Evolutionary conservation across 1,140 invertebrate species (phyloP), one percentile per base, ranked within the genome.

Genomic region (Drosophila bocqueti): DNA sequence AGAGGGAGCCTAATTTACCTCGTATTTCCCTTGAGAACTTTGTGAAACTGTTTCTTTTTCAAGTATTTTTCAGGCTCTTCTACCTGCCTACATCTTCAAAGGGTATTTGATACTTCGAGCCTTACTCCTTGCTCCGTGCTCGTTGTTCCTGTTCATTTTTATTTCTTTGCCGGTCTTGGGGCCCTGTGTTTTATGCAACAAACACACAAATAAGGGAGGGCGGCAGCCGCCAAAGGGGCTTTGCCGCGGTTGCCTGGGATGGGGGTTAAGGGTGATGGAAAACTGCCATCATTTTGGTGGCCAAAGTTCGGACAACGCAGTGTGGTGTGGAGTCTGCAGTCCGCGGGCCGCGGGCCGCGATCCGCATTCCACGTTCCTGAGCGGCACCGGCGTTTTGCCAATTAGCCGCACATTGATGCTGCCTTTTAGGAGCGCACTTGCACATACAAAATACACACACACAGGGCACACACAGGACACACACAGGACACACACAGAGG

Each of bases 111-210:
- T 40, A 45, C 18, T 63, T 16, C 21, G 31, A 29, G 3, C 1
- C 10, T 2, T 8, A 6, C 13, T 1, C 16, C 18, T 18, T 29
- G 2, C 18, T 8, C 7, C 4, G 0, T 15, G 3, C 7, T 4
- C n/a, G 6, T n/a, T 11, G 9, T 13, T 13, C 13, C 7, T 11
- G 29, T 29, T 49, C 36, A 16, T 9, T 31, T 49, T 24, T 40
- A 49, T 52, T 65, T 76, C 52, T 43, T 66, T 52, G 61, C 16
- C 36, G 9, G 52, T 66, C 71, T 65, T 58, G 29, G 42, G 42
- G 24, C 57, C 42, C 66, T 46, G 62, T 55, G 83, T 85, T 84
- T 82, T 71, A 82, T 85, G 82, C 83, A 54, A 81, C 61, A 85
- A 78, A 64, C 71, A 84, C 68, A 65, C 29, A 29, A 52, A 66